phyloP scores from a whole-genome alignment of 1,140 invertebrate genomes.

The Pygmarrhopalites habei region DNA sequence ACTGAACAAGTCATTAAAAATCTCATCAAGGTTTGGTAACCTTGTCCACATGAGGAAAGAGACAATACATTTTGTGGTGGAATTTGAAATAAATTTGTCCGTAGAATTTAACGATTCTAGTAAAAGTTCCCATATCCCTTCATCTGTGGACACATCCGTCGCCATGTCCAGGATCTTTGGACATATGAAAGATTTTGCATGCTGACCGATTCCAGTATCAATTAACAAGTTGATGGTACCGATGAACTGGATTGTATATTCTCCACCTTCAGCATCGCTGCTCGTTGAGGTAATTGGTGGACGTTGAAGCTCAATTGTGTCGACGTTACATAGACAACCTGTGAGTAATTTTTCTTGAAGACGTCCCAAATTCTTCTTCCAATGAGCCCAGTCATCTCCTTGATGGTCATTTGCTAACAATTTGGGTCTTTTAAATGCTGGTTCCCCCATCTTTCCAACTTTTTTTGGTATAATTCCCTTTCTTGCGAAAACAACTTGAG shows the following conservation, averaged over 20 bases:
- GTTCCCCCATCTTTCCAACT: conserved; percentile 31
- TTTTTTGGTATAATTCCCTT: no score
- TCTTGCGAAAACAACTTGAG: no score
- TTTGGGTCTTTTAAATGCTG: conserved; percentile 34
- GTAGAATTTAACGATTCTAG: conserved; percentile 66
- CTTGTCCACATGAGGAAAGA: conserved; percentile 75
- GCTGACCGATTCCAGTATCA: conserved; percentile 75
- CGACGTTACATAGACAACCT: conserved; percentile 33
- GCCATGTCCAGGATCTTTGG: conserved; percentile 67
- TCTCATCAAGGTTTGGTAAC: conserved; percentile 41
- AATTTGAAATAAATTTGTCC: conserved; percentile 71
- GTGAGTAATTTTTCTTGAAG: conserved; percentile 31
- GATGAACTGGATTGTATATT: conserved; percentile 58
- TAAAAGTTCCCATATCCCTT: conserved; percentile 73
- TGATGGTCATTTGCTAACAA: conserved; percentile 9
- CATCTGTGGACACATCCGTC: conserved; percentile 67
- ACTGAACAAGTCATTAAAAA: conserved; percentile 50
- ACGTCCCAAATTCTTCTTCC: conserved; percentile 26
- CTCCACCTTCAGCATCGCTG: not conserved
- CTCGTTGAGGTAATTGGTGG: conserved; percentile 17
- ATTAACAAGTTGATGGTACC: conserved; percentile 74
- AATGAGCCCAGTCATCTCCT: conserved; percentile 23
- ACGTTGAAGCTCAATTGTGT: conserved; percentile 31
- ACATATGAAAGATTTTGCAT: conserved; percentile 69
- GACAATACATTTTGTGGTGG: conserved; percentile 67